A percentile compares a stretch with the other conserved stretches of the same genome.
Conservation (phyloP, 35 echinoderm and acorn worm species). For the Apostichopus californicus region DNA sequence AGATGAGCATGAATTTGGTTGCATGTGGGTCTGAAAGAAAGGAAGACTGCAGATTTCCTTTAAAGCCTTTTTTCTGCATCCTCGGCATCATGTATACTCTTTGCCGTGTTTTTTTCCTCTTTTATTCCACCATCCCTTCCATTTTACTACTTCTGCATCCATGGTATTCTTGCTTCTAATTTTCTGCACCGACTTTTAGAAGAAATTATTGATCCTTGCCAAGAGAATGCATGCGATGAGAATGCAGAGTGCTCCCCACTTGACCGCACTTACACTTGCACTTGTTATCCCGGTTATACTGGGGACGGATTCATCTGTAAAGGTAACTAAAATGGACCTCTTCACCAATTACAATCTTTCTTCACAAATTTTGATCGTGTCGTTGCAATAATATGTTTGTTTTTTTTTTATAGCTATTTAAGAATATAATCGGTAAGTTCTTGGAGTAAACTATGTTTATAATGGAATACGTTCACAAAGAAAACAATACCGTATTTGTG, state of each 20-base stretch:
- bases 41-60: neutral
- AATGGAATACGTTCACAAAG: no score
- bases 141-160: neutral
- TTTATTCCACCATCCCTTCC: neutral
- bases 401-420: no score
- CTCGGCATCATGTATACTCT: neutral
- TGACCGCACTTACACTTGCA: conserved; percentile 63
- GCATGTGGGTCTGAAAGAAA: neutral
- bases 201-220: conserved; percentile 58
- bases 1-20: neutral
- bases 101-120: neutral
- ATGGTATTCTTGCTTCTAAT: neutral
- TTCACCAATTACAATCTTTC: no score
- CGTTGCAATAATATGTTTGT: no score
- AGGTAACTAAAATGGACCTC: conserved; percentile 16
- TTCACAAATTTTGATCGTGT: no score
- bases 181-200: conserved; percentile 39
- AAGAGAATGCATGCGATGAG: conserved; percentile 66
- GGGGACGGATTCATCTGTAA: conserved; percentile 81
- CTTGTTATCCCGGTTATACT: conserved; percentile 71
- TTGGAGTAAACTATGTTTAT: no score
- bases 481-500: no score
- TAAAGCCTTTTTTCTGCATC: neutral
- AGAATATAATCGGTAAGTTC: no score
- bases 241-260: conserved; percentile 73